Evolutionary conservation across 2,797 vertebrate species (phyloP).

Genomic region (Pangasius sanitwongsei): DNA sequence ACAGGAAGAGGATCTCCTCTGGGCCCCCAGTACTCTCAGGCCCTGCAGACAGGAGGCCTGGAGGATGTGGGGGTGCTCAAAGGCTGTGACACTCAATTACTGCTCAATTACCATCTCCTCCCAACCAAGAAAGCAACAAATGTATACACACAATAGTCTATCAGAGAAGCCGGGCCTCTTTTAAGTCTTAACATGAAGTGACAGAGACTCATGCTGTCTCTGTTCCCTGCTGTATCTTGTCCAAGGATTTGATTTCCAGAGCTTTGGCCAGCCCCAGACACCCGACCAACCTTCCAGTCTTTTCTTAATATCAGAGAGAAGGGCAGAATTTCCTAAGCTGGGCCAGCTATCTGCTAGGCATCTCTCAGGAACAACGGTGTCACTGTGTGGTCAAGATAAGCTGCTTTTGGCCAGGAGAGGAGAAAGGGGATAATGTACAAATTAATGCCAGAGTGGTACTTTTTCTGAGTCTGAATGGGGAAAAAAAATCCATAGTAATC

Average conservation of each 20-base stretch:
- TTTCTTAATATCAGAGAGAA: constrained; percentile 68
- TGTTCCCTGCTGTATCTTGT: constrained; percentile 37
- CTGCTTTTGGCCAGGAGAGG: constrained; percentile 45
- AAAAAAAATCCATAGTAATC: constrained; percentile 68
- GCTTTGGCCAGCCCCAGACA: constrained; percentile 63
- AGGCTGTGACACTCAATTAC: constrained; percentile 61
- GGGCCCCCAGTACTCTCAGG: constrained; percentile 54
- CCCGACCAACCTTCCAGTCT: constrained; percentile 64
- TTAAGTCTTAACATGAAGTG: background rate
- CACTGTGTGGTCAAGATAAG: constrained; percentile 75
- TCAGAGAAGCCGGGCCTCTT: constrained; percentile 10
- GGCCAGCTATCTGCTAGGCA: constrained; percentile 65
- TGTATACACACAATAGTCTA: constrained; percentile 45
- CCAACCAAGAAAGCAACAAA: constrained; percentile 56
- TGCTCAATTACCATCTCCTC: constrained; percentile 62
- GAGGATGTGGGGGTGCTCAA: constrained; percentile 49
- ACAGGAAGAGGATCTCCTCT: constrained; percentile 70
- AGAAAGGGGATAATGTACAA: constrained; percentile 65
- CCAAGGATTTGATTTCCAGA: constrained; percentile 45
- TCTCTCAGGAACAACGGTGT: constrained; percentile 75
- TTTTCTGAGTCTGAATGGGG: constrained; percentile 64
- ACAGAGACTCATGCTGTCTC: constrained; percentile 26
- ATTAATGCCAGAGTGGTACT: constrained; percentile 77
- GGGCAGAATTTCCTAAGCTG: constrained; percentile 72
- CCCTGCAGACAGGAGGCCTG: constrained; percentile 40